These are phyloP conservation scores for Drosophila ogumai DNA, from an alignment of 1,140 invertebrate species.

Conservation along the genomic window DNA sequence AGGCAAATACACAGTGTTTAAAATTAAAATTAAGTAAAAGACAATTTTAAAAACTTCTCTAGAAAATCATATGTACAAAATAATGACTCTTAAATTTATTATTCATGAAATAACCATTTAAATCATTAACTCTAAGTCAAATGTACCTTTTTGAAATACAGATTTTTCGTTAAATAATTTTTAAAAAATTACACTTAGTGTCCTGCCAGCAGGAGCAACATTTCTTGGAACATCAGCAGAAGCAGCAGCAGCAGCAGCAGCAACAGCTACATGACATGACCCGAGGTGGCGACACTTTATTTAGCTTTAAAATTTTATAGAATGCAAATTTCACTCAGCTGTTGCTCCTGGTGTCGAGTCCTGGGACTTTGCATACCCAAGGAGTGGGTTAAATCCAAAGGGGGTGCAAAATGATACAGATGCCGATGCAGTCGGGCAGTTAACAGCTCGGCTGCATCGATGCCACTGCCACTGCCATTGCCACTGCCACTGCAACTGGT, in stretches of 20 bases:
- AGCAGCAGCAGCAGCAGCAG: conserved; percentile 9
- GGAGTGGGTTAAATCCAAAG: neutral
- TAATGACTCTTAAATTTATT: too few relatives aligned
- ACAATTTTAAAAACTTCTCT: neutral
- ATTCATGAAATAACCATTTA: too few relatives aligned
- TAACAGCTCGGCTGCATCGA: conserved; percentile 45
- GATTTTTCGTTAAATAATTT: too few relatives aligned
- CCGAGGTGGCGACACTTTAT: conserved; percentile 60
- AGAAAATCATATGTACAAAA: neutral
- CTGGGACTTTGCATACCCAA: neutral
- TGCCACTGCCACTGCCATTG: conserved; percentile 63
- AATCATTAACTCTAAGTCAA: neutral
- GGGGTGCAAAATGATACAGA: neutral
- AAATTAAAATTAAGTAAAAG: too few relatives aligned
- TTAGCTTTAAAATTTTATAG: conserved; percentile 74
- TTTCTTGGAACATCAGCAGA: conserved; percentile 4
- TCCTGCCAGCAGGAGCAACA: conserved; percentile 8
- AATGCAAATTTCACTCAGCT: conserved; percentile 74
- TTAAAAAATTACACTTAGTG: neutral
- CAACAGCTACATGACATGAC: conserved; percentile 16
- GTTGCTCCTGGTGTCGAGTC: conserved; percentile 51
- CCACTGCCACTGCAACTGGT: conserved; percentile 65
- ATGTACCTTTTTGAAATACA: too few relatives aligned
- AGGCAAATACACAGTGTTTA: too few relatives aligned
- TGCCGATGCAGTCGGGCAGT: conserved; percentile 16